phyloP scores from a whole-genome alignment of 92 coral and sea anemone genomes.

The Galaxea fascicularis region DNA sequence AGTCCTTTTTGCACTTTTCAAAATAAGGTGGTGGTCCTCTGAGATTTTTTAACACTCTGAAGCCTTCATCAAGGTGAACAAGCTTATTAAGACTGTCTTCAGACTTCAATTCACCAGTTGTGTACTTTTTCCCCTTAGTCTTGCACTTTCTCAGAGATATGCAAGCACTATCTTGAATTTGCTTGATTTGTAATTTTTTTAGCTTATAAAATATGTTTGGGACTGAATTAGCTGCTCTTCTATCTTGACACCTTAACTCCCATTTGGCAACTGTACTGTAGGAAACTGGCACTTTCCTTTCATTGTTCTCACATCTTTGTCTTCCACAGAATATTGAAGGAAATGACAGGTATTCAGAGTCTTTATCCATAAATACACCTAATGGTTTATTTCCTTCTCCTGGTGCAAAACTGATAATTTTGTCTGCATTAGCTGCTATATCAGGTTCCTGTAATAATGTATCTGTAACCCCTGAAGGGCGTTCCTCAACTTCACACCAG shows the following conservation, averaged over 20 bases:
- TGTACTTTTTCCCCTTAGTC: slow-evolving; percentile 77
- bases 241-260: slow-evolving; percentile 72
- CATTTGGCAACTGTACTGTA: too few relatives aligned
- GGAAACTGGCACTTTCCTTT: too few relatives aligned
- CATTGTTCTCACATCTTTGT: too few relatives aligned
- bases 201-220: slow-evolving; percentile 80
- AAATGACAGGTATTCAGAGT: slow-evolving; percentile 67
- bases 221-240: slow-evolving; percentile 74
- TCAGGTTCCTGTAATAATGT: slow-evolving; percentile 71
- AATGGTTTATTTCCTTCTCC: slow-evolving; percentile 81
- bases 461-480: too few relatives aligned
- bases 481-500: slow-evolving; percentile 72
- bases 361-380: slow-evolving; percentile 59
- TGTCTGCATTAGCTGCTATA: slow-evolving; percentile 56
- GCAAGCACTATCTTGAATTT: too few relatives aligned
- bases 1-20: slow-evolving; percentile 82
- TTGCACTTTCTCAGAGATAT: slow-evolving; percentile 72
- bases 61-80: slow-evolving; percentile 83
- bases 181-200: slow-evolving; percentile 80
- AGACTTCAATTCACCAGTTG: slow-evolving; percentile 75
- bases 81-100: slow-evolving; percentile 57
- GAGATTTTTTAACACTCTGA: slow-evolving; percentile 74
- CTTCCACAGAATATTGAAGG: too few relatives aligned
- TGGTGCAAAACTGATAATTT: slow-evolving; percentile 78
- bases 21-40: slow-evolving; percentile 78